Evolutionary conservation across 35 echinoderm and acorn worm species (phyloP).

Genomic region (Patiria miniata): DNA sequence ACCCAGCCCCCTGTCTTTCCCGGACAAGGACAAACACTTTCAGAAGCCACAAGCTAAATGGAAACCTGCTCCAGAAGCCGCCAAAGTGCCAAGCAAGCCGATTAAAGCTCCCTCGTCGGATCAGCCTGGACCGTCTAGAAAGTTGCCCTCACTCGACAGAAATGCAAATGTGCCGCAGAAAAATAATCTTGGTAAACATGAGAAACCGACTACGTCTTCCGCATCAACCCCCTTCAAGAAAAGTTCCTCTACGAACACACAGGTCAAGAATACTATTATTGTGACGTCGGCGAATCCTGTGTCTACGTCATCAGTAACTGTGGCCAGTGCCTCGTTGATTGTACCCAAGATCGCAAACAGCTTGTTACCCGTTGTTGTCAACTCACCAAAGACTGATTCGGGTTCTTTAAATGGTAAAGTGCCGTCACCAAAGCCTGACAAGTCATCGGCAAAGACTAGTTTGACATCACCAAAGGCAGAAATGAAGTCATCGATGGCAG

Average conservation of each 20-base stretch:
- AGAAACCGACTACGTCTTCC: conserved; percentile 2
- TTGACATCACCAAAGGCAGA: too few species aligned
- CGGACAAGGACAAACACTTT: too few species aligned
- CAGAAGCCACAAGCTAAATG: too few species aligned
- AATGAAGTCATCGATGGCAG: too few species aligned
- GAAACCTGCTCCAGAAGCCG: neutral
- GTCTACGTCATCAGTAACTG: neutral
- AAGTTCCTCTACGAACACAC: neutral
- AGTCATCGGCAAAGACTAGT: too few species aligned
- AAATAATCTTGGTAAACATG: neutral
- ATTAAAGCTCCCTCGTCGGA: neutral
- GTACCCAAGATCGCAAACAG: too few species aligned
- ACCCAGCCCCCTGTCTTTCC: too few species aligned
- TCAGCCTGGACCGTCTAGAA: neutral
- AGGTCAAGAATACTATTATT: neutral
- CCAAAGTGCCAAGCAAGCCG: neutral
- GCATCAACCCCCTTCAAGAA: neutral
- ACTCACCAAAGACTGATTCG: too few species aligned
- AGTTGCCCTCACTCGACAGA: neutral
- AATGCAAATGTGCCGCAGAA: neutral
- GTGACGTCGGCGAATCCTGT: neutral
- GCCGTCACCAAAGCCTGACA: too few species aligned
- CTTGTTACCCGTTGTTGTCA: too few species aligned
- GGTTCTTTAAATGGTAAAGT: too few species aligned
- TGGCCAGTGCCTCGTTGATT: too few species aligned